Evolutionary conservation across 2,113 vertebrate genomes (phyloP).

Genomic region (Labeo rohita): DNA sequence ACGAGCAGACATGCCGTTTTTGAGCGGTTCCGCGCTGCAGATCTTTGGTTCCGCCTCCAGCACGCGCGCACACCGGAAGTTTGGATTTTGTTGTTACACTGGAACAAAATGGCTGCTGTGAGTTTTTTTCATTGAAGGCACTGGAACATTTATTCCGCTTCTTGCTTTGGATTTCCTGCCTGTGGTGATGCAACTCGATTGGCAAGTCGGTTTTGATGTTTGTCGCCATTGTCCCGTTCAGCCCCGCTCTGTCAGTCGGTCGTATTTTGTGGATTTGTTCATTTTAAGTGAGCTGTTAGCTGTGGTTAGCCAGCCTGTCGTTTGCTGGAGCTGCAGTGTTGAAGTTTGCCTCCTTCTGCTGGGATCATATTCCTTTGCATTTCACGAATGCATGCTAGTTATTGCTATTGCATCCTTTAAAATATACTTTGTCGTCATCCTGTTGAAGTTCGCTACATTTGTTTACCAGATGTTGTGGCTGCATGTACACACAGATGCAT

Average conservation of each 20-base stretch:
- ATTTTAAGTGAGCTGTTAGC: constrained; percentile 65
- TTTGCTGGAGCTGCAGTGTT: constrained; percentile 29
- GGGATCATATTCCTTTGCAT: background rate
- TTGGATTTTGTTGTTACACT: constrained; percentile 84
- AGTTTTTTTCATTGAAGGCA: constrained; percentile 81
- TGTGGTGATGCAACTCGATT: constrained; percentile 71
- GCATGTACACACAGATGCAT: background rate
- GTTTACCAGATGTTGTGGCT: background rate
- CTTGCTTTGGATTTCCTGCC: constrained; percentile 64
- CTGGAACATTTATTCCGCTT: constrained; percentile 71
- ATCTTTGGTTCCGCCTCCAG: constrained; percentile 59
- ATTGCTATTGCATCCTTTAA: background rate
- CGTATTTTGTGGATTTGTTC: constrained; percentile 63
- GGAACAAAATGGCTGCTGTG: constrained; percentile 83
- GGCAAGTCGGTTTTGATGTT: constrained; percentile 66
- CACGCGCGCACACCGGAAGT: constrained; percentile 75
- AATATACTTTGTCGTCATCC: background rate
- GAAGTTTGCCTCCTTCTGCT: constrained; percentile 29
- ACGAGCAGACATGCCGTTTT: background rate
- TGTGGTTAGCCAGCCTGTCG: constrained; percentile 40
- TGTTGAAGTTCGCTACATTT: background rate
- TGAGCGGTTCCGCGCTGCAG: background rate
- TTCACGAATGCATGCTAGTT: background rate
- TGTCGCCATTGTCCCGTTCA: constrained; percentile 29
- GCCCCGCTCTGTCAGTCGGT: constrained; percentile 33